These are phyloP conservation scores for Latrodectus hesperus DNA, from an alignment of 2,888 invertebrate species.

Conservation along the genomic window DNA sequence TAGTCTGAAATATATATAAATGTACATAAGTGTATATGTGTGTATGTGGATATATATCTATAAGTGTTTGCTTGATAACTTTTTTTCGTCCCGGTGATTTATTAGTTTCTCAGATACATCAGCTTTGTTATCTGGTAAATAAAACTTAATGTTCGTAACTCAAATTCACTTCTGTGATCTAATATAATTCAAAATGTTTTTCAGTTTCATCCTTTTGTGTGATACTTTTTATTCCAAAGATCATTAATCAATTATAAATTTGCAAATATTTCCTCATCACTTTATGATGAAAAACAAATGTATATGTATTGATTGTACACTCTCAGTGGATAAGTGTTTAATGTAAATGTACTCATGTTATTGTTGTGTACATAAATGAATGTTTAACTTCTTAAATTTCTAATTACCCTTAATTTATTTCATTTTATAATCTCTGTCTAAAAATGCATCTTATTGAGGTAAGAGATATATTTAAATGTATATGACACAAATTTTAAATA, in stretches of 20 bases:
- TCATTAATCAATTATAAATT: slow-evolving; percentile 19
- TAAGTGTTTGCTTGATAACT: background rate
- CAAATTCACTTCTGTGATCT: too few species aligned
- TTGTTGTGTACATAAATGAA: background rate
- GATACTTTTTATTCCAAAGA: slow-evolving; percentile 62
- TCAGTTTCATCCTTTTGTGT: slow-evolving; percentile 20
- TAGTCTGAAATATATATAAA: background rate
- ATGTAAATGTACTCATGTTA: background rate
- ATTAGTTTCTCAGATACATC: background rate
- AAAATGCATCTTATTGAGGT: too few species aligned
- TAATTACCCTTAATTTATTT: too few species aligned
- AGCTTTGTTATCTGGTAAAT: too few species aligned
- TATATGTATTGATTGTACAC: background rate
- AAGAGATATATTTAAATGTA: too few species aligned
- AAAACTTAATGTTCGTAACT: too few species aligned
- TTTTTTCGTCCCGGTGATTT: background rate
- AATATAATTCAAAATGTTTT: background rate
- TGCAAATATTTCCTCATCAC: background rate
- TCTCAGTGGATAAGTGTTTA: background rate
- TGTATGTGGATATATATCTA: background rate
- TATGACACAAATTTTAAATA: too few species aligned
- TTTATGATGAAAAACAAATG: background rate
- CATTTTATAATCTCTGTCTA: too few species aligned
- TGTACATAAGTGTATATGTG: background rate
- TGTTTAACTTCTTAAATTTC: background rate